Base-by-base conservation (phyloP, 2,797 vertebrate genomes). In the Hemitrygon akajei region DNA sequence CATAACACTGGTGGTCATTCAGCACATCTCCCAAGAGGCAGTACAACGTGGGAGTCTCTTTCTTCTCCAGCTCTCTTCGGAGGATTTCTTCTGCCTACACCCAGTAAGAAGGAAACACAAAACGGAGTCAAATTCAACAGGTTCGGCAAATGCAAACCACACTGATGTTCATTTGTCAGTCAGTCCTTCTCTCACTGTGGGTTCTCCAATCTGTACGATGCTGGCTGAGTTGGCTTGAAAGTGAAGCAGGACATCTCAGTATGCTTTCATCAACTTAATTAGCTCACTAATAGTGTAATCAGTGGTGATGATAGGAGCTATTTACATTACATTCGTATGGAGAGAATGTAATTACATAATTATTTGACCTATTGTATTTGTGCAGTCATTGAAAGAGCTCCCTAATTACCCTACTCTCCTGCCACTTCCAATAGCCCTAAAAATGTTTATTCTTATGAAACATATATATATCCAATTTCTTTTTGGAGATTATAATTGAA, bases 21-120 rank as follows among this genome's bases (percentile, higher is more conserved):
- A 99, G 94, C 82, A 99, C 97, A 94, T 99, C 98, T 5, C 99
- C 99, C 30, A 99, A 97, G 47, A 99, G 96, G 94, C 99, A 99
- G 94, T 98, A 98, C 1, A 99, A 96, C 47, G 95, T 96, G 0
- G 98, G 96, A 0, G 97, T 98, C 95, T 98, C 98, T 95, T 97
- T 97, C 95, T 98, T 98, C 96, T 98, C 97, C 94, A 99, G 93
- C 95, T 99, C 98, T 93, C 96, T 96, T 16, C 97, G 97, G 14
- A 99, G 96, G 16, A 99, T 97, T 96, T 98, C 98, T 96, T 99
- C 99, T 0, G 99, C 98, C 99, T 99, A 95, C 40, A 75, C 11
- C 47, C 5, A 69, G 27, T 0, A 18, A 75, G 22, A 93, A 11
- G 22, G 69, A 30, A n/a, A 58, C 37, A 30, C 14, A 93, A 75